Evolutionary conservation across 1,140 invertebrate genomes (phyloP).

Genomic region (Nautilus pompilius): DNA sequence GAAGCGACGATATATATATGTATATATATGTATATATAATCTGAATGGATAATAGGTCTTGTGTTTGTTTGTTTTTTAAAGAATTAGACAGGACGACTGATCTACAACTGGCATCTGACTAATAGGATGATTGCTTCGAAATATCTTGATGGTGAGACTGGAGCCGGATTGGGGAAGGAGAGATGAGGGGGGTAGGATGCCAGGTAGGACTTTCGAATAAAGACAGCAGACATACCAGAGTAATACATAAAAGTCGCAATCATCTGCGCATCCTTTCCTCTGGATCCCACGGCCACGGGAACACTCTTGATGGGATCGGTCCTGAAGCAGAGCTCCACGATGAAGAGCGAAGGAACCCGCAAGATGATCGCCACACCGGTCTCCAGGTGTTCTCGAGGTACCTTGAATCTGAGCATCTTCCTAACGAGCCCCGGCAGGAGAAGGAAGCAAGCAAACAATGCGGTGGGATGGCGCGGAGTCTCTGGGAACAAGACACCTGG

Average conservation of each 20-base stretch:
- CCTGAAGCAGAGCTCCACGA: constrained; percentile 60
- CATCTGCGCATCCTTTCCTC: constrained; percentile 31
- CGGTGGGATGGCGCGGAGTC: too few relatives aligned
- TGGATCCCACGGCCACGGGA: constrained; percentile 36
- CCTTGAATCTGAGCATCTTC: too few relatives aligned
- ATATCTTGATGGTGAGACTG: neutral
- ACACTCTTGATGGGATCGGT: constrained; percentile 45
- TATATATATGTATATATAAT: too few relatives aligned
- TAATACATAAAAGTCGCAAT: constrained; percentile 39
- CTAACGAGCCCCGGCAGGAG: too few relatives aligned
- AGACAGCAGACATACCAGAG: constrained; percentile 30
- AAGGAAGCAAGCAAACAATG: too few relatives aligned
- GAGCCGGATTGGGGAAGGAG: neutral
- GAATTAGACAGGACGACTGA: too few relatives aligned
- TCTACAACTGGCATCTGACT: too few relatives aligned
- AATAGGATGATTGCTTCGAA: neutral
- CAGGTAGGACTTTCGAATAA: too few relatives aligned
- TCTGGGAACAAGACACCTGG: too few relatives aligned
- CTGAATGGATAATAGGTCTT: too few relatives aligned
- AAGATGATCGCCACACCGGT: constrained; percentile 55
- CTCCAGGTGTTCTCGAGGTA: constrained; percentile 32
- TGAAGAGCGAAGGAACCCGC: constrained; percentile 58
- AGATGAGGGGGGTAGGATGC: neutral
- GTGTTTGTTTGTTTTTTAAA: too few relatives aligned
- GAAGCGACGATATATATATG: too few relatives aligned